Evolutionary conservation across 1,140 invertebrate genomes (phyloP), one percentile per base, ranked within the genome.

Genomic region (Megalopta genalis): DNA sequence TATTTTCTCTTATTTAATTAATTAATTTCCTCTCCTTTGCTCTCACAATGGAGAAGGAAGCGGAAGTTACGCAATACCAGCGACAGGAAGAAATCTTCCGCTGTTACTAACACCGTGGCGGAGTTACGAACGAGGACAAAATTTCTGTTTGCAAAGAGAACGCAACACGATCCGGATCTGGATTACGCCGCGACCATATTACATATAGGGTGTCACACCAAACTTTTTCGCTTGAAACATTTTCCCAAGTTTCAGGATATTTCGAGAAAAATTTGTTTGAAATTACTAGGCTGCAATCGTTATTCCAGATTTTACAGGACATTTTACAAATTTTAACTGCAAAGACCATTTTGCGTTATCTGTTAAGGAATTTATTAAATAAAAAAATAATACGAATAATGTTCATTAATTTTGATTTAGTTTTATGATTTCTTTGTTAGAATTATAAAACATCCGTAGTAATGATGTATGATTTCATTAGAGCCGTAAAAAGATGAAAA

Each of bases 101-200:
- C 46, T n/a, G 14, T 63, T 21, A 39, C 46, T 54, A 59, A 23
- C 52, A 23, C 25, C 16, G 54, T 21, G 25, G 39, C 76, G 46
- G 46, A 78, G n/a, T 21, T 65, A n/a, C 69, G 72, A 63, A 77
- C 57, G 57, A 77, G 49, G 32, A 64, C 69, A 72, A 77, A 54
- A 77, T 21, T 18, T 65, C 39, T 71, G 62, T 70, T 23, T 57
- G 54, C 25, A 39, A 18, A 52, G 25, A 63, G 69, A 8, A 57
- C 57, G 69, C n/a, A 60, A 68, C 54, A 27, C 14, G 27, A 77
- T 32, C 46, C 39, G 2, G 42, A 69, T 62, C 60, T 42, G 39
- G 57, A 69, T 42, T 69, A 69, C 69, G 68, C 59, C 46, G 46
- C 57, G 66, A 69, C 16, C 18, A 57, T 57, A 57, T n/a, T n/a